phyloP scores from a whole-genome alignment of 2,113 vertebrate genomes.

The Aegotheles bennettii region DNA sequence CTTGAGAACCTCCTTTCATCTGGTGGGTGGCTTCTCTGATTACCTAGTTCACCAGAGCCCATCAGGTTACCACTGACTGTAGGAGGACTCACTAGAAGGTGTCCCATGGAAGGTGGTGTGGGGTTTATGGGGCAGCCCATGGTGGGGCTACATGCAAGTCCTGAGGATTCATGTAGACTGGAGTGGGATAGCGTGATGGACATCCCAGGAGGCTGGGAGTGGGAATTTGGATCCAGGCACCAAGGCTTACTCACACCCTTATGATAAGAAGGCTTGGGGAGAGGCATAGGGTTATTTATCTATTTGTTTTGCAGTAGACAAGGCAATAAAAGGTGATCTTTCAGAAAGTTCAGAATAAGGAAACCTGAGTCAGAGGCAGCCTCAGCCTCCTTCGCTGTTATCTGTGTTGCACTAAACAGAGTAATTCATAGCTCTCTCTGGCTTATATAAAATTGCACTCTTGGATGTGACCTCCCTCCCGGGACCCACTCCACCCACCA shows the following conservation, averaged over 20 bases:
- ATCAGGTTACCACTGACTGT: no score
- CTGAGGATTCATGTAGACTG: not conserved
- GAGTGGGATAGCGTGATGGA: not conserved
- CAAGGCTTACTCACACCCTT: not conserved
- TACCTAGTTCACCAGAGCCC: fast-evolving
- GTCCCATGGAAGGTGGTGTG: not conserved
- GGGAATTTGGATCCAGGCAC: not conserved
- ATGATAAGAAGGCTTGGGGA: not conserved
- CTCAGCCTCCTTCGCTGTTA: not conserved
- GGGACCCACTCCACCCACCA: slow-evolving; percentile 8
- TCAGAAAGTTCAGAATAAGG: not conserved
- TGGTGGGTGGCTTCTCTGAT: not conserved
- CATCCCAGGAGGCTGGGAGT: not conserved
- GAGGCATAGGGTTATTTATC: not conserved
- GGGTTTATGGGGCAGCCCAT: not conserved
- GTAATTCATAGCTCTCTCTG: not conserved
- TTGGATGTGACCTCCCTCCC: not conserved
- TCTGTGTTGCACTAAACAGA: not conserved
- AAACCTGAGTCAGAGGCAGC: slow-evolving; percentile 9
- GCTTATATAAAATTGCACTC: not conserved
- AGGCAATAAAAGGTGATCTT: slow-evolving; percentile 40
- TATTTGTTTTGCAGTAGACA: not conserved
- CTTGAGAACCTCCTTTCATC: not conserved
- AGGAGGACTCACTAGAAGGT: not conserved
- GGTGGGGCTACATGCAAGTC: not conserved